Base-by-base conservation (phyloP, 2,113 vertebrate genomes). In the Eptatretus burgeri region DNA sequence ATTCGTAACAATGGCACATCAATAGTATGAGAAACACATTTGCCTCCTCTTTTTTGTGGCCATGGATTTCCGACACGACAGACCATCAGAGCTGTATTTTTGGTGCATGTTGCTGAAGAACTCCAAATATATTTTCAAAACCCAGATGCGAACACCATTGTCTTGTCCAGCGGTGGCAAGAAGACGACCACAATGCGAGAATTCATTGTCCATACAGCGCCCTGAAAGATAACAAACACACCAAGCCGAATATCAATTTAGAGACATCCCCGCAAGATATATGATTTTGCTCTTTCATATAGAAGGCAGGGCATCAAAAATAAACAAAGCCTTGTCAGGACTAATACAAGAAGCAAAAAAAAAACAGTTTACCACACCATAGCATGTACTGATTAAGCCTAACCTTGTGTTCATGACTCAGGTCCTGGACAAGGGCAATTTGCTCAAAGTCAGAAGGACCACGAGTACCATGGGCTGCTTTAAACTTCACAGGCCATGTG, bases 161-260 rank as follows among this genome's bases (percentile, higher is more conserved):
- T 95, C 91, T 72, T 95, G 91, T 17, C 91, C 91, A 16, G 85
- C 89, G 17, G 83, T 83, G 5, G 91, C 91, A 71, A 98, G 77
- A 70, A 98, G 76, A 65, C 91, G 74, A 51, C 91, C 87, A 3
- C 91, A 98, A 72, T 98, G 85, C 67, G 91, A 95, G 74, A 98
- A 98, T 69, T 98, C 91, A 98, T 98, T 5, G 91, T 98, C 91
- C 91, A 98, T 62, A 98, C 91, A 1, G 91, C 91, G 49, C 91
- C 91, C 89, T 93, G 67, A 13, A 10, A 41, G 27, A 41, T 41
- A 41, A 41, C 7, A 41, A 41, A 3, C 27, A 41, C 27, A 41
- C 27, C 27, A 41, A 7, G 3, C 3, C 27, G 7, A 41, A 5
- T 41, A 41, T 41, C 27, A 41, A 41, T 5, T 41, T 41, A 41